Evolutionary conservation across 1,140 invertebrate species (phyloP).

Genomic region (Drosophila hydei): DNA sequence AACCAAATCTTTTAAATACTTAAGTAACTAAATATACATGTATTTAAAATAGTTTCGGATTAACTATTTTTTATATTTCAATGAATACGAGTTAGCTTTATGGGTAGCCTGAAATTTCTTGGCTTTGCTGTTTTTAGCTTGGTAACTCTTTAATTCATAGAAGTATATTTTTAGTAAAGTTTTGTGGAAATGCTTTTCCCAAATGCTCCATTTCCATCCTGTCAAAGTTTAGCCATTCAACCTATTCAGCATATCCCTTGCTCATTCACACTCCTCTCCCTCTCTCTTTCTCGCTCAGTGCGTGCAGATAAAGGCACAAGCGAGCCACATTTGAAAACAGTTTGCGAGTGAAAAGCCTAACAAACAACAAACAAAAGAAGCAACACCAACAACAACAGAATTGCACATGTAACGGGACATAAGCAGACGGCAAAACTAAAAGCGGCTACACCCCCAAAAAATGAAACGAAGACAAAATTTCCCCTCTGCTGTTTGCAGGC

Average conservation of each 20-base stretch:
- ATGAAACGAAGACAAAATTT: constrained; percentile 19
- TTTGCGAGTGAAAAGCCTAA: constrained; percentile 61
- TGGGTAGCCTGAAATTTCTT: neutral
- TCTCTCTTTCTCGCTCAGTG: neutral
- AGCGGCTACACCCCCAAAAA: constrained; percentile 8
- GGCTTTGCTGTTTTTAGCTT: neutral
- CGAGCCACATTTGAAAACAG: constrained; percentile 57
- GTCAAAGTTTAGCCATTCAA: constrained; percentile 45
- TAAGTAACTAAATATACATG: neutral
- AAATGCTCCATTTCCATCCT: constrained; percentile 59
- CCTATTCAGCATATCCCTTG: constrained; percentile 13
- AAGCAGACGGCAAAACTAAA: constrained; percentile 66
- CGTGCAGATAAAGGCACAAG: constrained; percentile 64
- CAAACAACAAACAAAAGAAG: constrained; percentile 34
- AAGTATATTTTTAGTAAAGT: constrained; percentile 10
- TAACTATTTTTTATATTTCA: too few relatives aligned
- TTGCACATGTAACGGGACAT: constrained; percentile 56
- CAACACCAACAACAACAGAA: constrained; percentile 21
- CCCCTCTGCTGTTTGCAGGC: constrained; percentile 4
- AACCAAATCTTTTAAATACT: neutral
- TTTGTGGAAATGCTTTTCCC: constrained; percentile 17
- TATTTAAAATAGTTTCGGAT: neutral
- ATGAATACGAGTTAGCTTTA: too few relatives aligned
- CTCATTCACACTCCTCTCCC: constrained; percentile 12
- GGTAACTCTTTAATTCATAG: neutral